A percentile compares a stretch with the other conserved stretches of the same genome.
Evolutionary conservation across 2,113 vertebrate species (phyloP).

Genomic region (Pedetes capensis): DNA sequence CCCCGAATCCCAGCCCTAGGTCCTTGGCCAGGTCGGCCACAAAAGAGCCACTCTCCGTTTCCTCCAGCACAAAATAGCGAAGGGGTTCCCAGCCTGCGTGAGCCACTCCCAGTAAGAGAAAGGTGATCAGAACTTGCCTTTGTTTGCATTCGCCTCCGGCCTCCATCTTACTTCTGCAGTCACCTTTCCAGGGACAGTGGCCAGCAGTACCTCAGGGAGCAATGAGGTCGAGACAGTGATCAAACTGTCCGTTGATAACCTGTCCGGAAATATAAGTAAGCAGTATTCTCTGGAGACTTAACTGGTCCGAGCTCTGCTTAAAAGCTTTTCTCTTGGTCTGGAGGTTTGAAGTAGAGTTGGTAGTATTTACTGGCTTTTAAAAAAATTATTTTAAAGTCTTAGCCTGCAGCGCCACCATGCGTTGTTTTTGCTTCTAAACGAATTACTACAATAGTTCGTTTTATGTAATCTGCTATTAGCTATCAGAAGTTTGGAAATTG

Average conservation of each 20-base stretch:
- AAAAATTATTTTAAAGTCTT: conserved; percentile 51
- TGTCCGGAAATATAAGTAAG: background rate
- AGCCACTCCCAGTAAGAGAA: conserved; percentile 46
- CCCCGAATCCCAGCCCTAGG: conserved; percentile 87
- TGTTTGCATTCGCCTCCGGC: background rate
- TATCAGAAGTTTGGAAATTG: conserved; percentile 7
- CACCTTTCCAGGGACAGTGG: background rate
- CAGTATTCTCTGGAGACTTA: background rate
- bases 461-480: background rate
- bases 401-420: conserved; percentile 74
- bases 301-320: background rate
- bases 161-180: conserved; percentile 52
- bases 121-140: conserved; percentile 72
- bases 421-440: conserved; percentile 34
- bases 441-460: background rate
- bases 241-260: background rate
- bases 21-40: conserved; percentile 89
- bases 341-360: background rate
- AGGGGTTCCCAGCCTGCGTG: conserved; percentile 52
- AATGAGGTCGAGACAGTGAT: background rate
- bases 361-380: background rate
- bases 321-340: background rate
- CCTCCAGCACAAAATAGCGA: conserved; percentile 84
- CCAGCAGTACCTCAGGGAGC: background rate
- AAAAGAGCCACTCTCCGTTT: conserved; percentile 80